Evolutionary conservation across 1,140 invertebrate species (phyloP), one percentile per base, ranked within the genome.

Genomic region (Atta colombica): DNA sequence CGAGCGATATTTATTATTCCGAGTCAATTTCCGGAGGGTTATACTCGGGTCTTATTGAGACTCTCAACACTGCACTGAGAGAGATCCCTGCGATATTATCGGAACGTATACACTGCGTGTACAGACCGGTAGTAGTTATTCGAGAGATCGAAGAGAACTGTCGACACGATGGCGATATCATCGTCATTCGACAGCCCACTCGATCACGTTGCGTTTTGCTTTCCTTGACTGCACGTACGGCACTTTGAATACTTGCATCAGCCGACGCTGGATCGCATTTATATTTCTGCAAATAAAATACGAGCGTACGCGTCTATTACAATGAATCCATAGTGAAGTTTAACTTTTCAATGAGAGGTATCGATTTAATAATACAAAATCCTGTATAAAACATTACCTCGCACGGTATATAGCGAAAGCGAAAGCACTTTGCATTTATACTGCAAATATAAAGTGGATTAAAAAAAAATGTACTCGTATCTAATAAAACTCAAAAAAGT

Each of bases 1-100:
- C 28, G 55, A 45, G 39, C 69, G n/a, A 63, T 84, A 75, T 84
- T 84, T 84, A 74, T 84, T 84, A 84, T 84, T 84, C 39, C 58
- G 69, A 60, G 71, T n/a, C 55, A 74, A 74, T 84, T 84, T 84
- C 39, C 80, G 58, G 55, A 35, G 39, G 80, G 55, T 84, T 84
- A 80, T 8, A 16, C 63, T 53, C 63, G 28, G 45, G n/a, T 55
- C 45, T 71, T 81, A 82, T 74, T 35, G 69, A 61, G 10, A 31
- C 80, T 72, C 68, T 74, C 39, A 5, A 82, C 68, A 8, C 5
- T 35, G 31, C 21, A 61, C 58, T 10, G 39, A 72, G 53, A 31
- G 68, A 74, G 68, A 58, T 49, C 18, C 25, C 55, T 7, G 69
- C 39, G 53, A 82, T 21, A 60, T 82, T 82, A 82, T 72, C 66